Percentiles rank a stretch among this genome's conserved stretches.
Conservation (phyloP, 2,113 vertebrate genomes). For the Galbula dea region DNA sequence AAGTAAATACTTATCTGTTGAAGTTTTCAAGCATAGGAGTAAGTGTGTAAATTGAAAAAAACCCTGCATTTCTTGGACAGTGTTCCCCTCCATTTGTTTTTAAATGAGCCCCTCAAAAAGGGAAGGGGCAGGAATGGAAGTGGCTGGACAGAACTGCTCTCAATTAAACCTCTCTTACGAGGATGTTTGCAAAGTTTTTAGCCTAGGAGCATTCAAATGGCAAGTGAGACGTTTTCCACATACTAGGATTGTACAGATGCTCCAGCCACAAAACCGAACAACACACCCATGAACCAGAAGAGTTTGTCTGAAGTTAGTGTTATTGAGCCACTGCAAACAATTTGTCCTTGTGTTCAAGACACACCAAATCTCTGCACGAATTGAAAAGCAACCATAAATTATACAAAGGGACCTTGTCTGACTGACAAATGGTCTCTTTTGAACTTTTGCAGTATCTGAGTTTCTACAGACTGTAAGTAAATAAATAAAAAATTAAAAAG, state of each 20-base stretch:
- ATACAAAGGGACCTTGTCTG: not conserved
- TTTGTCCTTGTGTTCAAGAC: not conserved
- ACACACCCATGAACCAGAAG: not conserved
- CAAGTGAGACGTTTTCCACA: not conserved
- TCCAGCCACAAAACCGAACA: not conserved
- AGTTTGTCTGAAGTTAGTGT: not conserved
- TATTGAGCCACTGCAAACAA: not conserved
- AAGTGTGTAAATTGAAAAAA: not conserved
- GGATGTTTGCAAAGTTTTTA: not conserved
- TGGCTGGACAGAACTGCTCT: not conserved
- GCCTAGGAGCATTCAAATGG: not conserved
- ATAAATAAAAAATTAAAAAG: not conserved
- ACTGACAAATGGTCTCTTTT: not conserved
- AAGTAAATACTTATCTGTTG: not conserved
- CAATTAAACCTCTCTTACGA: not conserved
- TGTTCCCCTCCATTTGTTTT: not conserved
- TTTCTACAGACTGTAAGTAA: not conserved
- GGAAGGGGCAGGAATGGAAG: not conserved
- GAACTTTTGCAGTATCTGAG: not conserved
- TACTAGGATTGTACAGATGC: not conserved
- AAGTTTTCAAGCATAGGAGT: not conserved
- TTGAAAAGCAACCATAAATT: not conserved
- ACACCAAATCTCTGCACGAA: not conserved
- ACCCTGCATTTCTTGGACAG: rapidly evolving
- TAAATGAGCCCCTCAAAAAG: not conserved